phyloP scores from a whole-genome alignment of 2,888 invertebrate genomes.

The Platycheirus rosarum region DNA sequence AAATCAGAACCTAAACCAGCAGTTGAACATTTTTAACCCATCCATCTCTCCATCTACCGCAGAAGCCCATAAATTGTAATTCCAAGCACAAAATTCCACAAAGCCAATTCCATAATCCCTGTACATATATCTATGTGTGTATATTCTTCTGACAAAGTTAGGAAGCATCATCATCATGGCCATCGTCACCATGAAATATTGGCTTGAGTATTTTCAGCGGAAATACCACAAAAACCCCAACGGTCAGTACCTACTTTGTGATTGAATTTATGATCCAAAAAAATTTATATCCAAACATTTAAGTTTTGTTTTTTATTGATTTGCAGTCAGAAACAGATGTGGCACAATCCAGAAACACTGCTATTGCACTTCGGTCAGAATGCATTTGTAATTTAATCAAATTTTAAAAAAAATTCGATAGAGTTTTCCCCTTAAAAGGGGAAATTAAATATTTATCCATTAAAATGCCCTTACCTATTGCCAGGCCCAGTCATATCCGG shows the following conservation, averaged over 20 bases:
- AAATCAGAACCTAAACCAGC: slow-evolving; percentile 44
- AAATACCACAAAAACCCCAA: slow-evolving; percentile 33
- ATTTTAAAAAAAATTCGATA: neutral
- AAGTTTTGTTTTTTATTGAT: slow-evolving; percentile 7
- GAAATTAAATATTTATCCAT: slow-evolving; percentile 36
- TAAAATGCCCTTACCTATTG: slow-evolving; percentile 93
- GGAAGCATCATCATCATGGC: slow-evolving; percentile 5
- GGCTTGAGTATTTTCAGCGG: neutral
- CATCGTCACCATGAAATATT: slow-evolving; percentile 18
- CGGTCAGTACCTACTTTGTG: slow-evolving; percentile 45
- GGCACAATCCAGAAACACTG: neutral
- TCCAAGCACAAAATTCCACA: slow-evolving; percentile 36
- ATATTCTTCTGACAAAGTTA: slow-evolving; percentile 28
- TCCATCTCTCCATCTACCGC: slow-evolving; percentile 49
- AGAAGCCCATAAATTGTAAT: slow-evolving; percentile 53
- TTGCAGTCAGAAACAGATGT: slow-evolving; percentile 11
- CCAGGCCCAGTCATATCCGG: slow-evolving; percentile 98
- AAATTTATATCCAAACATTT: slow-evolving; percentile 13
- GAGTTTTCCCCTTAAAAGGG: neutral
- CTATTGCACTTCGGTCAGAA: neutral
- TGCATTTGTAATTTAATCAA: slow-evolving; percentile 8
- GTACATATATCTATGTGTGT: neutral
- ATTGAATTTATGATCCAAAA: slow-evolving; percentile 55
- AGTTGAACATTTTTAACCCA: slow-evolving; percentile 26
- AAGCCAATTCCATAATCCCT: slow-evolving; percentile 44